Evolutionary conservation across 2,888 invertebrate species (phyloP), one percentile per base, ranked within the genome.

Genomic region (Smittia aterrima): DNA sequence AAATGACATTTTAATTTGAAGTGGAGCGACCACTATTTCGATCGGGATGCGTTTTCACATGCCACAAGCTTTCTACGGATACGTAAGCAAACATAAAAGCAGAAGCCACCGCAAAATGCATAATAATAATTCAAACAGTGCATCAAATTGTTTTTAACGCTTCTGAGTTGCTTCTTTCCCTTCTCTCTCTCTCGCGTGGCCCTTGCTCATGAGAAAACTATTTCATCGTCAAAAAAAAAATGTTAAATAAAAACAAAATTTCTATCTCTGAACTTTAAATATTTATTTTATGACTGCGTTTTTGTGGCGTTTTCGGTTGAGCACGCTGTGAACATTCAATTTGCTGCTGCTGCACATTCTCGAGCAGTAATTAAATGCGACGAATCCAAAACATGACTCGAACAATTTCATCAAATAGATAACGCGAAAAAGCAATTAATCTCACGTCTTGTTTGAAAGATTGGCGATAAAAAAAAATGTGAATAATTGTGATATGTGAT

Each of bases 101-200:
- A 64, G 27, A 13, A 25, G 64, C 18, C 11, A 64, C 64, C 64
- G 25, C 54, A 38, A 72, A 62, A 58, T 72, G 58, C 72, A 62
- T 62, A 32, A 72, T 72, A 72, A 72, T 40, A 62, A 40, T 62
- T 72, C 62, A 72, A 72, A 72, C 72, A 72, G n/a, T 64, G 64
- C 64, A 64, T 64, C 58, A 22, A 27, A 24, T 64, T 64, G 20
- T 24, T 64, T 27, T 64, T 4, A 64, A 64, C 22, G 64, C 25
- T 24, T 27, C 25, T 27, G 27, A 58, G 4, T 58, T 6, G 3
- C n/a, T 47, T 47, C 53, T 24, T 58, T 58, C 58, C 11, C 16
- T 13, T n/a, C 47, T 47, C 47, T 2, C 38, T 16, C 16, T 20
- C 58, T 18, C 16, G 47, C 16, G 2, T 47, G 4, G 47, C 16